A percentile compares a stretch with the other conserved stretches of the same genome.
These are phyloP conservation scores for Scophthalmus maximus DNA, from an alignment of 2,113 vertebrate species.

Conservation along the genomic window DNA sequence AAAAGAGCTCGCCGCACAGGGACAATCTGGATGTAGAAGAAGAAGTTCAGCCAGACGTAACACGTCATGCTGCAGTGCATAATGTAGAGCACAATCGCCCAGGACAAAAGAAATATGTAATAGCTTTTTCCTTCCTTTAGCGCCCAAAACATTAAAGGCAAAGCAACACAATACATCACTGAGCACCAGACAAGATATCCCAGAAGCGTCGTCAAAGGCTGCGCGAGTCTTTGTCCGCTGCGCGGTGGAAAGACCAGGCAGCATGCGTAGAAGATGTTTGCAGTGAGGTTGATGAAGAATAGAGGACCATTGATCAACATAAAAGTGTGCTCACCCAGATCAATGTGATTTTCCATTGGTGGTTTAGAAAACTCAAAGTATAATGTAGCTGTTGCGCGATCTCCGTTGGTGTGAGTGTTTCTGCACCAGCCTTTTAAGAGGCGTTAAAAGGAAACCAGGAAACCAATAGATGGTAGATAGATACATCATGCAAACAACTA, in stretches of 20 bases:
- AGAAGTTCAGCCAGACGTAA: not conserved
- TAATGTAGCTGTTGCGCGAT: not conserved
- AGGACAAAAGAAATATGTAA: fast-evolving
- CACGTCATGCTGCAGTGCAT: not conserved
- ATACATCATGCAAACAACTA: not conserved
- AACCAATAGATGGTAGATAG: not conserved
- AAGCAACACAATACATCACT: not conserved
- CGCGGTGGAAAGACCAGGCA: not conserved
- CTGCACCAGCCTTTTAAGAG: not conserved
- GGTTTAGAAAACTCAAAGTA: not conserved
- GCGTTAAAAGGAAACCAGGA: not conserved
- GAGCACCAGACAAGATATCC: not conserved
- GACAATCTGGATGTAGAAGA: not conserved
- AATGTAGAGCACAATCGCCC: not conserved
- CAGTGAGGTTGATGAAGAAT: not conserved
- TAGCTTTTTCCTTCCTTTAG: not conserved
- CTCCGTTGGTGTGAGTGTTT: too few species aligned
- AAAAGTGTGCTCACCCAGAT: not conserved
- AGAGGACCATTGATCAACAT: not conserved
- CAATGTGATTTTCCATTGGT: not conserved
- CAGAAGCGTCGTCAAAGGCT: not conserved
- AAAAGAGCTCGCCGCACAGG: too few species aligned
- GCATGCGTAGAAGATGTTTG: not conserved
- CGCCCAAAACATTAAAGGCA: not conserved
- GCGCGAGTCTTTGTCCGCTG: not conserved